Percentiles rank a stretch among this genome's conserved stretches.
These are phyloP conservation scores for Cheilosia urbana DNA, from an alignment of 2,888 invertebrate genomes.

Conservation along the genomic window DNA sequence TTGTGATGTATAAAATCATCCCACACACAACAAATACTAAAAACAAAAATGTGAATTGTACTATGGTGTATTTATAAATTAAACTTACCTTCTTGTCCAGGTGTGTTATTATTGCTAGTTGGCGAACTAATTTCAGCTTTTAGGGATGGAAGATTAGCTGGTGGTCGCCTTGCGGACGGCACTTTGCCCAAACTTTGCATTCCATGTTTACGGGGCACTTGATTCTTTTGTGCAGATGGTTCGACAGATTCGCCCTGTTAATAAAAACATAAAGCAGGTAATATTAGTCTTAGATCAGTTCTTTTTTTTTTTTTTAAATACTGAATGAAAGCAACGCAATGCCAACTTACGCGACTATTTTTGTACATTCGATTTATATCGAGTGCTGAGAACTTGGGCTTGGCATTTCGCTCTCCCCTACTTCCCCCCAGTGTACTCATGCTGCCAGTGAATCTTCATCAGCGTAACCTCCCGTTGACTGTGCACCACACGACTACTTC, in stretches of 20 bases:
- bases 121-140: slow-evolving; percentile 93
- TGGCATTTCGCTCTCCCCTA: slow-evolving; percentile 86
- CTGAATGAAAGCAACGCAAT: slow-evolving; percentile 44
- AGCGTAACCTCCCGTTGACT: slow-evolving; percentile 83
- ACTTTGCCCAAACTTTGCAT: slow-evolving; percentile 99
- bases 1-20: no score
- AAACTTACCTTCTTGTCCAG: slow-evolving; percentile 79
- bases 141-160: slow-evolving; percentile 99
- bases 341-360: slow-evolving; percentile 89
- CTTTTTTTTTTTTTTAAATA: neutral
- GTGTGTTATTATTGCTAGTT: slow-evolving; percentile 78
- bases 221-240: slow-evolving; percentile 94
- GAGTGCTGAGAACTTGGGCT: slow-evolving; percentile 97
- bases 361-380: slow-evolving; percentile 99
- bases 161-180: slow-evolving; percentile 98
- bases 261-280: slow-evolving; percentile 65
- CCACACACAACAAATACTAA: neutral
- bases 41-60: neutral
- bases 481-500: slow-evolving; percentile 77
- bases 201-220: slow-evolving; percentile 98
- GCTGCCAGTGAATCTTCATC: slow-evolving; percentile 85
- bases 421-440: slow-evolving; percentile 85
- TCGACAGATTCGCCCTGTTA: slow-evolving; percentile 93
- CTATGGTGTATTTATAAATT: neutral
- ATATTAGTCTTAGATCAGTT: slow-evolving; percentile 2